Evolutionary conservation across 2,113 vertebrate genomes (phyloP).

Genomic region (Ovis canadensis): DNA sequence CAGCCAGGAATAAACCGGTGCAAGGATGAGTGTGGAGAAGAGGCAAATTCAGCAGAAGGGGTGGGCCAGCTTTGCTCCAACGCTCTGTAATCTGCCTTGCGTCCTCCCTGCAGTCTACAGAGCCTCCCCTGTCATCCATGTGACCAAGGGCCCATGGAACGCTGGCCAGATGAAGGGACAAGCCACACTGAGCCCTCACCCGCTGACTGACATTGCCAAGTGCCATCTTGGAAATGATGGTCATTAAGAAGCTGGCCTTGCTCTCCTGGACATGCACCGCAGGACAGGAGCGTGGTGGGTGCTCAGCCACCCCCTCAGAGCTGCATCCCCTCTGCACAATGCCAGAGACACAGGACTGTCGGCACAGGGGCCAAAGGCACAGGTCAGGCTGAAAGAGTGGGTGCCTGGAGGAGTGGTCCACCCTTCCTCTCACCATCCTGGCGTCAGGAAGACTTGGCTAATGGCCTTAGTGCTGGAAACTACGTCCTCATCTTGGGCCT

Average conservation of each 20-base stretch:
- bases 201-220: neutral
- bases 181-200: neutral
- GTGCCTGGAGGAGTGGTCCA: neutral
- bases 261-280: rapidly evolving
- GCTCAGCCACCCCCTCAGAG: neutral
- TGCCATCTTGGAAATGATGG: neutral
- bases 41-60: neutral
- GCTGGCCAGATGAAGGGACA: neutral
- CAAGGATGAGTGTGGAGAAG: neutral
- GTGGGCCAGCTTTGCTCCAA: neutral
- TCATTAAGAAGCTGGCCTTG: neutral
- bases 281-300: neutral
- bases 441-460: neutral
- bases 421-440: neutral
- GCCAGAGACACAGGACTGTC: neutral
- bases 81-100: neutral
- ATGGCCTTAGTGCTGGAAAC: conserved; percentile 3
- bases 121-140: neutral
- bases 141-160: neutral
- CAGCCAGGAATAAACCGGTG: neutral
- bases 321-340: neutral
- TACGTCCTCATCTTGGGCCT: neutral
- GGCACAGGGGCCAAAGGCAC: neutral
- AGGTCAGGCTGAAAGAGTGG: neutral
- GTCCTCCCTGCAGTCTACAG: neutral